A percentile compares a stretch with the other conserved stretches of the same genome.
Evolutionary conservation across 2,888 invertebrate genomes (phyloP).

Genomic region (Dolichopus griseipennis): DNA sequence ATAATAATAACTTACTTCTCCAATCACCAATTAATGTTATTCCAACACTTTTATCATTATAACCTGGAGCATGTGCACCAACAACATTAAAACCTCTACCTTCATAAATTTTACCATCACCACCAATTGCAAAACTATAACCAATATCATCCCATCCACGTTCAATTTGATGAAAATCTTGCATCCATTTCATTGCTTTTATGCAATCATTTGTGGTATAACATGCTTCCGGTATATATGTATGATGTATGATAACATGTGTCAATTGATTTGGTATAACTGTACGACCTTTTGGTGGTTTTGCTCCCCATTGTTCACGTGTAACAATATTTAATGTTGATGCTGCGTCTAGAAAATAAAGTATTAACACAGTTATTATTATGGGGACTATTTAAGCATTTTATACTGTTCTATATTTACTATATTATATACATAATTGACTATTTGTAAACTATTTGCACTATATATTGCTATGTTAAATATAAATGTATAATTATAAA

Average conservation of each 20-base stretch:
- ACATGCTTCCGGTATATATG: conserved; percentile 55
- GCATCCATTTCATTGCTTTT: conserved; percentile 54
- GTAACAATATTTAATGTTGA: conserved; percentile 28
- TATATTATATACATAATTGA: too few species aligned
- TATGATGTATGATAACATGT: conserved; percentile 63
- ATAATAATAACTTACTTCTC: conserved; percentile 27
- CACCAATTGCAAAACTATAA: conserved; percentile 62
- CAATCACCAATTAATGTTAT: conserved; percentile 56
- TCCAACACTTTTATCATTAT: conserved; percentile 59
- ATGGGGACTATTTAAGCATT: too few species aligned
- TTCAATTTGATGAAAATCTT: conserved; percentile 51
- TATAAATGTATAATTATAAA: too few species aligned
- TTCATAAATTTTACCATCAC: conserved; percentile 61
- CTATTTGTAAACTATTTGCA: too few species aligned
- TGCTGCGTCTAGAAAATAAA: neutral
- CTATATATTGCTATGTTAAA: too few species aligned
- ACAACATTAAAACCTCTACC: conserved; percentile 60
- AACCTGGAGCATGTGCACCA: conserved; percentile 62
- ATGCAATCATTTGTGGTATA: conserved; percentile 47
- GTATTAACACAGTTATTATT: too few species aligned
- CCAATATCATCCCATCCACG: conserved; percentile 61
- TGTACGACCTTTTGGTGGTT: conserved; percentile 41
- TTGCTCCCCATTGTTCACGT: conserved; percentile 52
- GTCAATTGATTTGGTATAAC: conserved; percentile 50
- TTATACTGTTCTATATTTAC: too few species aligned